Evolutionary conservation across 2,888 invertebrate genomes (phyloP).

Genomic region (Norana najaformis): DNA sequence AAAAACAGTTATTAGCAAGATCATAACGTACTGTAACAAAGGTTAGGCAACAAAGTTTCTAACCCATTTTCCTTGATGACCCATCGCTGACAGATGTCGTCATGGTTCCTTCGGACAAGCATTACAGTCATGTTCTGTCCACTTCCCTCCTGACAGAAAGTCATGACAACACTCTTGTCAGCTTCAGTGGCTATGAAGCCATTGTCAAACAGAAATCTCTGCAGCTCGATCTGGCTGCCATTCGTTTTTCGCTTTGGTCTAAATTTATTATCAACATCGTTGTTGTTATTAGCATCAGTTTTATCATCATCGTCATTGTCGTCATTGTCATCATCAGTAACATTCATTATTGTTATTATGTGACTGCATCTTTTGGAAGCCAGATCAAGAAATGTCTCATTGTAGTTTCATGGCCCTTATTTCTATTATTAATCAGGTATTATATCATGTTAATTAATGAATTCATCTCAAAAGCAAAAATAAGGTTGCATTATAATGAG

Average conservation of each 20-base stretch:
- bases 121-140: slow-evolving; percentile 54
- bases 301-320: neutral
- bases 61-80: slow-evolving; percentile 57
- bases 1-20: neutral
- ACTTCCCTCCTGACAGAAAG: slow-evolving; percentile 51
- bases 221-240: slow-evolving; percentile 40
- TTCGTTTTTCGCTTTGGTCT: neutral
- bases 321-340: neutral
- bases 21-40: neutral
- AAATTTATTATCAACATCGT: neutral
- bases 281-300: neutral
- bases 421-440: too few relatives aligned
- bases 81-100: slow-evolving; percentile 59
- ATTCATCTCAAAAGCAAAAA: too few relatives aligned
- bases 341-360: neutral
- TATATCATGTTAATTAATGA: too few relatives aligned
- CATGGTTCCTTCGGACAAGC: slow-evolving; percentile 53
- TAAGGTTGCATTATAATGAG: too few relatives aligned
- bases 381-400: too few relatives aligned
- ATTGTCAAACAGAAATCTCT: slow-evolving; percentile 57
- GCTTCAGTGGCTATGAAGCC: slow-evolving; percentile 53
- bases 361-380: too few relatives aligned
- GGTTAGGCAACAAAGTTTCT: slow-evolving; percentile 27
- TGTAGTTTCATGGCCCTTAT: too few relatives aligned
- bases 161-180: slow-evolving; percentile 56